Base-by-base conservation (phyloP, 2,797 vertebrate genomes). In the Champsocephalus esox region DNA sequence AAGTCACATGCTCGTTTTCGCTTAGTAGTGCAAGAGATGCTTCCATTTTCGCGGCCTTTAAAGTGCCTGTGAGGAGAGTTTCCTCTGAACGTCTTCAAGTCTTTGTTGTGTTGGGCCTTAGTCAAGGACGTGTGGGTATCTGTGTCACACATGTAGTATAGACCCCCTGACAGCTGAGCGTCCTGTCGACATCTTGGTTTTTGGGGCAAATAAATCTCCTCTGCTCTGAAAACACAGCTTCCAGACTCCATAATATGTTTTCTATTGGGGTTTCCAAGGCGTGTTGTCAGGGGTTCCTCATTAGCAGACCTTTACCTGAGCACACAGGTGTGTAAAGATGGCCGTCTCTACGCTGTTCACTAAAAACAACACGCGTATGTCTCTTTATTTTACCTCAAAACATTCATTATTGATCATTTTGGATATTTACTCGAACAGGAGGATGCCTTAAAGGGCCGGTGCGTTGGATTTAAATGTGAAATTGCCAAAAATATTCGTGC, bases 51-150 rank as follows among this genome's bases (percentile, higher is more conserved):
- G 38, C 8, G 46, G 70, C 67, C 75, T 66, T n/a, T 57, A 67
- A 84, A 81, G 79, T 81, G 82, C 82, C 79, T 85, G 72, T 24
- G 1, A 38, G 48, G 56, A 66, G 50, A 58, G 4, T 49, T 70
- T 48, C 45, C 19, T 8, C 75, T 62, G 41, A 58, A 67, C 49
- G 3, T 45, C 2, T n/a, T 34, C 19, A 13, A 19, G 3, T 9
- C 13, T 17, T 34, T n/a, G 21, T 66, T 49, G 24, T 38, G 54
- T 43, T 13, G 41, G 38, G 54, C 54, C 46, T 34, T 41, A 34
- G 54, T 41, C 3, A 9, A 1, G 0, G 45, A 48, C 34, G 8
- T 38, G 8, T 38, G 34, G 34, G 5, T 38, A 38, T 38, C 34
- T 8, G 5, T 38, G 8, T 38, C 34, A 38, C 34, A 38, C 63